These are phyloP conservation scores for Sarcophaga subvicina DNA, from an alignment of 2,888 invertebrate genomes.

Conservation along the genomic window DNA sequence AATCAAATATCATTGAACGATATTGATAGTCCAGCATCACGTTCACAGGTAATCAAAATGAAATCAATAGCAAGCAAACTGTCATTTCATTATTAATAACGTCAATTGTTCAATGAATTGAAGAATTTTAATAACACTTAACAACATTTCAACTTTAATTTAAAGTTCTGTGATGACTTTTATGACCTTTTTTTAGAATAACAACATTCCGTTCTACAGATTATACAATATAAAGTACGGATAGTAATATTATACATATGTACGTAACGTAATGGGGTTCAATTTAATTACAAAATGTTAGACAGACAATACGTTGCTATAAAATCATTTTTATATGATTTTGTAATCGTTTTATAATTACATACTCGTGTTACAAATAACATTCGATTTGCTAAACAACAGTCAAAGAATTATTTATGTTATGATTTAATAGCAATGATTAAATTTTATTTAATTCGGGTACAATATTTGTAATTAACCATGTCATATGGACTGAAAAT, in stretches of 20 bases:
- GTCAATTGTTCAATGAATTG: not conserved
- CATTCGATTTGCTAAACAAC: not conserved
- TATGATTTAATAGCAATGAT: no score
- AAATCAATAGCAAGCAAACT: not conserved
- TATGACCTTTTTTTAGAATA: not conserved
- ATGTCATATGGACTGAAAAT: no score
- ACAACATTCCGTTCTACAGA: not conserved
- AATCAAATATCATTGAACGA: constrained; percentile 78
- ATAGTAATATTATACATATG: not conserved
- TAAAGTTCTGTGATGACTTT: not conserved
- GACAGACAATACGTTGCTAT: not conserved
- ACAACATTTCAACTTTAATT: constrained; percentile 15
- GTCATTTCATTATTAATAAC: no score
- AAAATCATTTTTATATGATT: constrained; percentile 12
- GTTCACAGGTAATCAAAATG: constrained; percentile 76
- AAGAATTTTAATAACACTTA: constrained; percentile 11
- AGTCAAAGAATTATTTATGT: no score
- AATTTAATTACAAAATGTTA: constrained; percentile 9
- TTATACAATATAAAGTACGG: not conserved
- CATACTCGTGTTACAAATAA: constrained; percentile 24
- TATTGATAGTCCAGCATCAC: constrained; percentile 74
- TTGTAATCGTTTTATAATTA: constrained; percentile 34
- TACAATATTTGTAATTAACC: no score
- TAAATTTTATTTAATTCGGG: no score
- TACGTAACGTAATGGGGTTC: not conserved